Conservation (phyloP, 2,113 vertebrate species). For the Theropithecus gelada region DNA sequence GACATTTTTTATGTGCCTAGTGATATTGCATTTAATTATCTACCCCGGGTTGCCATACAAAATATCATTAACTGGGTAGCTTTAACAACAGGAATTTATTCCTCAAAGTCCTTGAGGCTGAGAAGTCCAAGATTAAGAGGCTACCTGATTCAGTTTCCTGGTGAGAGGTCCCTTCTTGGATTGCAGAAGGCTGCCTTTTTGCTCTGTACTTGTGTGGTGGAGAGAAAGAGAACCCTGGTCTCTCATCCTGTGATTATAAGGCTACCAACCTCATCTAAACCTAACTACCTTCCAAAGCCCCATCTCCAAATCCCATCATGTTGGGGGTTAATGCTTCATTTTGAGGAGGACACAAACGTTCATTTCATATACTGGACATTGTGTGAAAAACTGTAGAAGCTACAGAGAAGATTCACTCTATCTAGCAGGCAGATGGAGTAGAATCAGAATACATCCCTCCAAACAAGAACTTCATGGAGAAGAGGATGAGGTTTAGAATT, state of each 20-base stretch:
- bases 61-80: neutral
- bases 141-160: neutral
- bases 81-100: neutral
- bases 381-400: neutral
- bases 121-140: neutral
- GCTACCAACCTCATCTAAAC: neutral
- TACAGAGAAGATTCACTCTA: fast-evolving
- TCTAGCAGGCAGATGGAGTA: neutral
- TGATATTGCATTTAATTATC: neutral
- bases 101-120: neutral
- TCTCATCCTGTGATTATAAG: neutral
- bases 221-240: neutral
- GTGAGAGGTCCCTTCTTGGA: neutral
- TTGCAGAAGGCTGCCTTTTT: neutral
- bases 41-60: neutral
- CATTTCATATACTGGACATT: neutral
- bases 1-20: neutral
- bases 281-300: neutral
- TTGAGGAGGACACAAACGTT: neutral
- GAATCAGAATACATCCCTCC: neutral
- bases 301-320: neutral
- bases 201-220: fast-evolving
- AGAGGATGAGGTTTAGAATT: neutral
- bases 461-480: neutral
- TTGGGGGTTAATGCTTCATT: neutral